These are phyloP conservation scores for Lamellibrachia columna DNA, from an alignment of 2,888 invertebrate genomes.

Conservation along the genomic window DNA sequence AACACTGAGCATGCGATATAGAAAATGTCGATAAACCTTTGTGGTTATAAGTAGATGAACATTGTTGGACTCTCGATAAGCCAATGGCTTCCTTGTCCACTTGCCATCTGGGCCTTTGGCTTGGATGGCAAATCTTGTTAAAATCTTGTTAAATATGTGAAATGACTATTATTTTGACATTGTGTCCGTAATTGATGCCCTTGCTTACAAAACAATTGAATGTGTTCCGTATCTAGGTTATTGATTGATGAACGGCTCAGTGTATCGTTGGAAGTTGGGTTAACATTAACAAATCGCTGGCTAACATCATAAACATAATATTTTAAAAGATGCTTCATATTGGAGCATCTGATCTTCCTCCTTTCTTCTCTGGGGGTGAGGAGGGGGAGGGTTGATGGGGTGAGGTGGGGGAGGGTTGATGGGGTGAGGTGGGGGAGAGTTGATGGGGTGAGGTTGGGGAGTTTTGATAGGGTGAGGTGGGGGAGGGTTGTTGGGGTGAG, in stretches of 20 bases:
- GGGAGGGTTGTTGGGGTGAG: too few relatives aligned
- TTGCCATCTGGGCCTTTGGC: too few relatives aligned
- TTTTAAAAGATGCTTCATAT: background rate
- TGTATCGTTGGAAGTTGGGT: background rate
- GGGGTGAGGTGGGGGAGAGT: too few relatives aligned
- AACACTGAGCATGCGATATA: background rate
- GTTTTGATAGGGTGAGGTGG: too few relatives aligned
- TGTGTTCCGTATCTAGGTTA: background rate
- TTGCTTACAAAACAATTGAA: background rate
- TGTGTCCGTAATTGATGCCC: background rate
- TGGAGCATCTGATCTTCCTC: background rate
- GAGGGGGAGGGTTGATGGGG: too few relatives aligned
- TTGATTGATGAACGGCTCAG: background rate
- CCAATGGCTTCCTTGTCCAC: too few relatives aligned
- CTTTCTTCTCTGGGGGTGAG: background rate
- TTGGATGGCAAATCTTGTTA: too few relatives aligned
- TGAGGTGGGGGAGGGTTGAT: too few relatives aligned
- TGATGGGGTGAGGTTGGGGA: too few relatives aligned
- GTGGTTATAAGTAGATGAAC: too few relatives aligned
- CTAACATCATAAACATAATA: background rate
- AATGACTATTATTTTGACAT: background rate
- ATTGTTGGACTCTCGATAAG: too few relatives aligned
- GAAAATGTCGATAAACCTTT: background rate
- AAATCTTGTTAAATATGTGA: background rate
- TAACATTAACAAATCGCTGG: background rate